phyloP scores from a whole-genome alignment of 1,140 invertebrate genomes.

The Bombus waltoni region DNA sequence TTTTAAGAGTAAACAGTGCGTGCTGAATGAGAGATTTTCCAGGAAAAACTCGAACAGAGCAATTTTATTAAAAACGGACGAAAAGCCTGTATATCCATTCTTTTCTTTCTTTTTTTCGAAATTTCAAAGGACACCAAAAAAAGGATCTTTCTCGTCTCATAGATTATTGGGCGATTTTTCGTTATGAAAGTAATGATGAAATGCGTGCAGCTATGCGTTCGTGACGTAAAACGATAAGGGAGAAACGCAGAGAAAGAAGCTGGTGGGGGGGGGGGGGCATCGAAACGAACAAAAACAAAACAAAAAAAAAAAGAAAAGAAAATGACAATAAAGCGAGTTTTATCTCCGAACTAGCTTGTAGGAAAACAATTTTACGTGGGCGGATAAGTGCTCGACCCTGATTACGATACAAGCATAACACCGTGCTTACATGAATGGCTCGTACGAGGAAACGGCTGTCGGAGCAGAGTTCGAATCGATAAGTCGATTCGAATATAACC shows the following conservation, averaged over 20 bases:
- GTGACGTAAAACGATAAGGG: background rate
- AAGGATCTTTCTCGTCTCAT: background rate
- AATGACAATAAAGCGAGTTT: slow-evolving; percentile 41
- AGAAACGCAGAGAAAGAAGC: background rate
- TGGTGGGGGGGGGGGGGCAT: too few species aligned
- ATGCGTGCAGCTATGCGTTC: background rate
- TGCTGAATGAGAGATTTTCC: background rate
- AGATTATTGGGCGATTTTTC: slow-evolving; percentile 23
- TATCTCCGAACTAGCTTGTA: slow-evolving; percentile 47
- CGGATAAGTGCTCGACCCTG: slow-evolving; percentile 58
- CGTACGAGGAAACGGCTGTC: slow-evolving; percentile 62
- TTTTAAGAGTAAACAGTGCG: slow-evolving; percentile 2
- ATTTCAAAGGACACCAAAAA: too few species aligned
- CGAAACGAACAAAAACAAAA: background rate
- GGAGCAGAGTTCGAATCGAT: slow-evolving; percentile 59
- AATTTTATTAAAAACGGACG: background rate
- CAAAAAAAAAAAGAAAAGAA: background rate
- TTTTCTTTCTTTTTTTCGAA: background rate
- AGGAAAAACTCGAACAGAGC: background rate
- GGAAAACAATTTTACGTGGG: slow-evolving; percentile 61
- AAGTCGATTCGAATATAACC: slow-evolving; percentile 65
- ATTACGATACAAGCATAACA: slow-evolving; percentile 63
- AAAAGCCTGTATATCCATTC: background rate
- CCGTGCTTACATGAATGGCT: slow-evolving; percentile 64
- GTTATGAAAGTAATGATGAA: background rate